These are phyloP conservation scores for Zygogramma bicolorata DNA, from an alignment of 2,888 invertebrate genomes.

Conservation along the genomic window DNA sequence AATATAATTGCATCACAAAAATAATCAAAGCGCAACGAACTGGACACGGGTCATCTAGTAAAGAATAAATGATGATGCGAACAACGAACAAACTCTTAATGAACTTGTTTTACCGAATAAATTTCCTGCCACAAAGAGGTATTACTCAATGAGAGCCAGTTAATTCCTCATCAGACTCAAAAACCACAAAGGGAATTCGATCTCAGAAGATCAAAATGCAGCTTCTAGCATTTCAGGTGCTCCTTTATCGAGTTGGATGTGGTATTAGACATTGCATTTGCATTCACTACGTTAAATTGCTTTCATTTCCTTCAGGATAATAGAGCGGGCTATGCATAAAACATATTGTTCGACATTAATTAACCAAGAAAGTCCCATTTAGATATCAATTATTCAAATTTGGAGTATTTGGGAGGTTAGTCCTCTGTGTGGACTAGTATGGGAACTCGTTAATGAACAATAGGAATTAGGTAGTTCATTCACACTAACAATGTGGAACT, in stretches of 20 bases:
- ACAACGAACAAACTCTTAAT: too few species aligned
- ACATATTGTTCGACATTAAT: slow-evolving; percentile 52
- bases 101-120: too few species aligned
- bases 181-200: too few species aligned
- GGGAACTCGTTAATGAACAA: slow-evolving; percentile 27
- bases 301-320: slow-evolving; percentile 45
- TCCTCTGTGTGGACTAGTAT: slow-evolving; percentile 16
- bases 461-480: slow-evolving; percentile 22
- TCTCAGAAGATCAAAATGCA: too few species aligned
- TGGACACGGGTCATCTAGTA: too few species aligned
- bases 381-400: slow-evolving; percentile 38
- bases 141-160: too few species aligned
- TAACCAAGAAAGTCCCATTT: slow-evolving; percentile 44
- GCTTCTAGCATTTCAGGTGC: not conserved
- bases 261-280: slow-evolving; percentile 17
- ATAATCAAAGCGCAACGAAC: too few species aligned
- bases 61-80: too few species aligned
- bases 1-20: too few species aligned
- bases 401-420: slow-evolving; percentile 28
- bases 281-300: slow-evolving; percentile 33
- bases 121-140: too few species aligned
- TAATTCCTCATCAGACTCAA: too few species aligned
- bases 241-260: not conserved
- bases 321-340: slow-evolving; percentile 49
- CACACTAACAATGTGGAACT: slow-evolving; percentile 8